phyloP scores from a whole-genome alignment of 1,140 invertebrate species.

The Aphaenogaster floridana region DNA sequence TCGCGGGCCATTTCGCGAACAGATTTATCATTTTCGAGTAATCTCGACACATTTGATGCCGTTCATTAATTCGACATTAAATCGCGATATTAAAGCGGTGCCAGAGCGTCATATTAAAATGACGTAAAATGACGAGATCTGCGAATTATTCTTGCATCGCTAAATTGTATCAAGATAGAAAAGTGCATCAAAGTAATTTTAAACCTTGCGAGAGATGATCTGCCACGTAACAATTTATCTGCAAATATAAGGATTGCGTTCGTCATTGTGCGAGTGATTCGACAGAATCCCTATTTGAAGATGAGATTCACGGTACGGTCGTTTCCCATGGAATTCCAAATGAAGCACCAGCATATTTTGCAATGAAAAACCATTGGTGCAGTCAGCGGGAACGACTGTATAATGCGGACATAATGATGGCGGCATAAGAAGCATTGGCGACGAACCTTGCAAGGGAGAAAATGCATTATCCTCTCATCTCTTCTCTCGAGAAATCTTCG shows the following conservation, averaged over 20 bases:
- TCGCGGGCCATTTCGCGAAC: not conserved
- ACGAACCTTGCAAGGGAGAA: constrained; percentile 8
- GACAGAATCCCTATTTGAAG: not conserved
- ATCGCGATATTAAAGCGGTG: constrained; percentile 23
- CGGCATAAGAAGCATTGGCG: constrained; percentile 16
- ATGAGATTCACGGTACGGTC: not conserved
- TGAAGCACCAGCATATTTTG: not conserved
- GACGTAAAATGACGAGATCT: not conserved
- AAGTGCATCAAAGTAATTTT: not conserved
- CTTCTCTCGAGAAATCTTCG: constrained; percentile 32
- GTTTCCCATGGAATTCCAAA: not conserved
- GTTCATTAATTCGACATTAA: constrained; percentile 29
- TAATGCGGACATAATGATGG: constrained; percentile 16
- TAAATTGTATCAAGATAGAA: not conserved
- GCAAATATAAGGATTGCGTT: not conserved
- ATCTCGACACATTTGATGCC: not conserved
- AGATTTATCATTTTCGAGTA: constrained; percentile 21
- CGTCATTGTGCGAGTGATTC: not conserved
- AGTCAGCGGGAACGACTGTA: constrained; percentile 12
- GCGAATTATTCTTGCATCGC: not conserved
- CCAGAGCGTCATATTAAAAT: not conserved
- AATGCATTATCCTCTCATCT: constrained; percentile 58
- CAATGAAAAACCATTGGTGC: constrained; percentile 29
- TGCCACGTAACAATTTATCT: not conserved
- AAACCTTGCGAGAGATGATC: not conserved